These are phyloP conservation scores for Vipera latastei DNA, from an alignment of 2,797 vertebrate species.

Conservation along the genomic window DNA sequence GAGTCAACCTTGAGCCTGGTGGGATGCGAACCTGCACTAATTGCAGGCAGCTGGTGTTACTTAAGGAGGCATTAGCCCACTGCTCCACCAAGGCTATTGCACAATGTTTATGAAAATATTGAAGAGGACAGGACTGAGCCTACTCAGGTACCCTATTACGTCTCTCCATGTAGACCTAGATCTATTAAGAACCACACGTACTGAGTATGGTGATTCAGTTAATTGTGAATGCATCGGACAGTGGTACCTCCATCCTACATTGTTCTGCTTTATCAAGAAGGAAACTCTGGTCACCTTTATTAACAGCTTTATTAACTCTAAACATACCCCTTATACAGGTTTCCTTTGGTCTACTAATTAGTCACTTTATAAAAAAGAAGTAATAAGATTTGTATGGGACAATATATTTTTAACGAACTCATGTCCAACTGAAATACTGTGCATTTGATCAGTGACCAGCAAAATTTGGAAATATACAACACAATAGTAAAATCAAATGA, in stretches of 20 bases:
- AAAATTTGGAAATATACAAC: background rate
- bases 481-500: background rate
- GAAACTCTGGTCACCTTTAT: background rate
- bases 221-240: background rate
- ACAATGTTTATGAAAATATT: background rate
- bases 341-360: background rate
- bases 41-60: too few relatives aligned
- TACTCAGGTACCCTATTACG: background rate
- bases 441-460: background rate
- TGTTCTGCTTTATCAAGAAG: background rate
- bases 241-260: background rate
- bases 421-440: background rate
- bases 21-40: too few relatives aligned
- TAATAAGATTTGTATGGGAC: background rate
- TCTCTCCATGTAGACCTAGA: background rate
- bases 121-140: background rate
- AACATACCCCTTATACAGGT: background rate
- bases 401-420: background rate
- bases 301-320: background rate
- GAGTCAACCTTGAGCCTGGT: too few relatives aligned
- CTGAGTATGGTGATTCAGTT: background rate
- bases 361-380: background rate
- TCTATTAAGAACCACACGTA: background rate
- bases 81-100: too few relatives aligned
- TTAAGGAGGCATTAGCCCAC: too few relatives aligned